Conservation (phyloP, 1,140 invertebrate genomes). For the Drosophila mayri region DNA sequence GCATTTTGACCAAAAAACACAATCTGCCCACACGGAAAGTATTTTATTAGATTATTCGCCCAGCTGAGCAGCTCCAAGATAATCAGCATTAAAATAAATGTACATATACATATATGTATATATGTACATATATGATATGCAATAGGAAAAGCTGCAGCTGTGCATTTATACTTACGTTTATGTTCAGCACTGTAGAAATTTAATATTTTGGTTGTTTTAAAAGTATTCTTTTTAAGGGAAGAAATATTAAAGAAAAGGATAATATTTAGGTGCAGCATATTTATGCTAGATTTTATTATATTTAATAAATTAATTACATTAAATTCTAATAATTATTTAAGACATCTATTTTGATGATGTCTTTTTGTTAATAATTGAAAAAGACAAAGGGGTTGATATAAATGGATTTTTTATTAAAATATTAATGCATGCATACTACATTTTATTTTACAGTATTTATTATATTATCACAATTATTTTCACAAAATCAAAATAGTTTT, state of each 20-base stretch:
- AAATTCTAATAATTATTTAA: not conserved
- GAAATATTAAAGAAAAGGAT: not conserved
- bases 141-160: slow-evolving; percentile 16
- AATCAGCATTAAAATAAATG: slow-evolving; percentile 70
- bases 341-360: no score
- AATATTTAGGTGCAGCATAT: not conserved
- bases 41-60: slow-evolving; percentile 72
- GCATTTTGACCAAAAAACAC: slow-evolving; percentile 43
- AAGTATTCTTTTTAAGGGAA: not conserved
- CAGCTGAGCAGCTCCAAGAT: slow-evolving; percentile 57
- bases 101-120: not conserved
- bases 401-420: no score
- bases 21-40: slow-evolving; percentile 65
- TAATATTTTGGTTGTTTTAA: not conserved
- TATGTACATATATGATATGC: not conserved
- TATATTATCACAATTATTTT: no score
- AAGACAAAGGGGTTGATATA: no score
- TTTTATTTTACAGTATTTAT: no score
- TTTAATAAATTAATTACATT: not conserved
- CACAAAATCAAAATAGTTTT: no score
- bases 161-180: not conserved
- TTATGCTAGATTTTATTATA: not conserved
- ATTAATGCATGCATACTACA: no score
- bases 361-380: no score
- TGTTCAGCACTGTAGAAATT: slow-evolving; percentile 1